Evolutionary conservation across 2,888 invertebrate genomes (phyloP).

Genomic region (Ochropleura plecta): DNA sequence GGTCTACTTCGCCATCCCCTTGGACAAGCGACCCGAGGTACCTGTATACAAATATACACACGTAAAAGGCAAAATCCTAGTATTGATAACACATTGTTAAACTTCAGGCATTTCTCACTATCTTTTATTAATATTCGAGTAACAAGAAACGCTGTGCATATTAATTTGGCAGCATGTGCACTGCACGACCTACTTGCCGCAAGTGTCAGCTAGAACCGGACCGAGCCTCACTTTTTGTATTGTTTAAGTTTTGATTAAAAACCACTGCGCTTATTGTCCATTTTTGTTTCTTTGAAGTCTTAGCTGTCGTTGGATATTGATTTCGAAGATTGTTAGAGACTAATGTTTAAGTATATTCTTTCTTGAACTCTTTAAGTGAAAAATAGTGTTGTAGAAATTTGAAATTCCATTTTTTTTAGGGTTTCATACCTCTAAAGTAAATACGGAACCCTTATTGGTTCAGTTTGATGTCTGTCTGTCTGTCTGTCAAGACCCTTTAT

Average conservation of each 20-base stretch:
- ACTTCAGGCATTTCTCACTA: conserved; percentile 7
- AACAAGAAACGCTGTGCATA: conserved; percentile 37
- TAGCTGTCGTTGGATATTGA: conserved; percentile 36
- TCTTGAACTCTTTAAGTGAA: not conserved
- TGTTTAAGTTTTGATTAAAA: conserved; percentile 77
- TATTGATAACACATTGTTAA: not conserved
- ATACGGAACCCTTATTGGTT: too few relatives aligned
- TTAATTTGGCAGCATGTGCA: conserved; percentile 58
- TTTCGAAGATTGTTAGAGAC: conserved; percentile 1
- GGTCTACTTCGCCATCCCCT: too few relatives aligned
- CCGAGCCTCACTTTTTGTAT: conserved; percentile 68
- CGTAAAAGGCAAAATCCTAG: too few relatives aligned
- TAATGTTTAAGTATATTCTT: not conserved
- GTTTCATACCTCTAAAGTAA: too few relatives aligned
- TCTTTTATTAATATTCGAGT: conserved; percentile 35
- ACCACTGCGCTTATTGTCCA: conserved; percentile 52
- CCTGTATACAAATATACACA: too few relatives aligned
- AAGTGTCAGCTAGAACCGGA: conserved; percentile 70
- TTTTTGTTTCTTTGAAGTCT: conserved; percentile 51
- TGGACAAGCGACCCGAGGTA: too few relatives aligned
- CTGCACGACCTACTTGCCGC: conserved; percentile 66
- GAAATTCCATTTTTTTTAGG: not conserved
- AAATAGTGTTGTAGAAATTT: not conserved
- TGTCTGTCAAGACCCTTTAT: too few relatives aligned
- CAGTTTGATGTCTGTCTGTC: too few relatives aligned